Base-by-base conservation (phyloP, 2,113 vertebrate genomes). In the Myiozetetes cayanensis region DNA sequence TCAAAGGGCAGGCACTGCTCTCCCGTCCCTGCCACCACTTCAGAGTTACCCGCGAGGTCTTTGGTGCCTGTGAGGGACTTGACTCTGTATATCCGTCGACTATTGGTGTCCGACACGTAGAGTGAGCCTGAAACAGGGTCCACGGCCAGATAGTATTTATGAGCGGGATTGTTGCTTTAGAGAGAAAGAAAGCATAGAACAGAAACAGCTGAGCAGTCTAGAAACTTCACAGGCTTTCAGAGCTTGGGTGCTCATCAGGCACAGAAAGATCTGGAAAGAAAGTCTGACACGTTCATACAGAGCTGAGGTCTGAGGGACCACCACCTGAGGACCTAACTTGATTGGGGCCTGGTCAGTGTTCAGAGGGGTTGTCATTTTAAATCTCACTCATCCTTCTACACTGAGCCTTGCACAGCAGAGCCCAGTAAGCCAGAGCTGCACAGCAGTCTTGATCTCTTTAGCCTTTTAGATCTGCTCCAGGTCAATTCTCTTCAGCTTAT, bases 61-160 rank as follows among this genome's bases (percentile, higher is more conserved):
- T 99, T 99, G 0, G 97, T 97, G 37, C 99, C 98, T 2, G 97
- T 98, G 63, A 99, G 98, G 22, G 98, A 98, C 92, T 98, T 99
- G 62, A 99, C 98, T 6, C 97, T 98, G 97, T 98, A 99, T 88
- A 99, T 99, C 46, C 99, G 97, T 20, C 99, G 98, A 6, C 99
- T 99, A 96, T 99, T 99, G 97, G 99, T 99, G 96, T 99, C 99
- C 4, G 99, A 99, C 88, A 99, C 98, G 46, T 98, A 99, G 85
- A 99, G 97, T 0, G 98, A 99, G 84, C 99, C 99, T 4, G 99
- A 98, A 96, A 99, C 99, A 12, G 99, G 99, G 97, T 99, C 99
- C 94, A 99, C 99, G 1, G 99, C 99, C 98, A 99, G 96, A 97
- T 99, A 99, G 98, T 99, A 99, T 97, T 99, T 99, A 94, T 99